Evolutionary conservation across 37 sponge, comb jelly and placozoan genomes (phyloP).

Genomic region (Tethya wilhelma): DNA sequence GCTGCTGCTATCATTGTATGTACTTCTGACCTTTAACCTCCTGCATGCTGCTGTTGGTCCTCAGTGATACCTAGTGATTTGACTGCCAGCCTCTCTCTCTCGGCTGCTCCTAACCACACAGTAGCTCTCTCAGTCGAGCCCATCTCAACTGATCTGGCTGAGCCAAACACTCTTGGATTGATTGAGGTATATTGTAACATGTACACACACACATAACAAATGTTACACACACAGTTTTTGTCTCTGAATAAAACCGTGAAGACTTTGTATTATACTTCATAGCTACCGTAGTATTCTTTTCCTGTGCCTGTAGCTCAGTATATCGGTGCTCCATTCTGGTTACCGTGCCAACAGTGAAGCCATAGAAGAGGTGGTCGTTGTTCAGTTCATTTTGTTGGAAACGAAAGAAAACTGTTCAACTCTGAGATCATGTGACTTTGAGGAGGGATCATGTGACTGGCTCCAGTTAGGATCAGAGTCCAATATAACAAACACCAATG

Average conservation of each 20-base stretch:
- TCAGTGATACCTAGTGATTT: constrained; percentile 26
- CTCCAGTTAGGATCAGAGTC: neutral
- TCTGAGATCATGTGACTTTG: constrained; percentile 29
- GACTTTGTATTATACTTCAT: too few relatives aligned
- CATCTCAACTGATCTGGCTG: constrained; percentile 14
- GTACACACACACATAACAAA: neutral
- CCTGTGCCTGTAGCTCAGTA: neutral
- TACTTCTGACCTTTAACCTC: neutral
- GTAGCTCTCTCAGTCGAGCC: constrained; percentile 11
- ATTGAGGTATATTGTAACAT: constrained; percentile 1
- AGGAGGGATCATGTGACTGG: neutral
- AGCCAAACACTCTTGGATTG: constrained; percentile 23
- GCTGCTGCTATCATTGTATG: too few relatives aligned
- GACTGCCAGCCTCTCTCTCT: constrained; percentile 1
- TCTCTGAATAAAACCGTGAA: neutral
- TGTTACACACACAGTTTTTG: neutral
- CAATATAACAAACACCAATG: neutral
- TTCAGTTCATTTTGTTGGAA: constrained; percentile 21
- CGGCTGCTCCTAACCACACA: neutral
- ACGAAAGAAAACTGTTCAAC: constrained; percentile 27
- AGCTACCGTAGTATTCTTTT: neutral
- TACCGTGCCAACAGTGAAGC: neutral
- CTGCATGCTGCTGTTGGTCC: neutral
- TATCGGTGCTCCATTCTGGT: constrained; percentile 14
- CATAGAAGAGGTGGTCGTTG: neutral